Base-by-base conservation (phyloP, 2,113 vertebrate genomes). In the Campylomormyrus tamandua region DNA sequence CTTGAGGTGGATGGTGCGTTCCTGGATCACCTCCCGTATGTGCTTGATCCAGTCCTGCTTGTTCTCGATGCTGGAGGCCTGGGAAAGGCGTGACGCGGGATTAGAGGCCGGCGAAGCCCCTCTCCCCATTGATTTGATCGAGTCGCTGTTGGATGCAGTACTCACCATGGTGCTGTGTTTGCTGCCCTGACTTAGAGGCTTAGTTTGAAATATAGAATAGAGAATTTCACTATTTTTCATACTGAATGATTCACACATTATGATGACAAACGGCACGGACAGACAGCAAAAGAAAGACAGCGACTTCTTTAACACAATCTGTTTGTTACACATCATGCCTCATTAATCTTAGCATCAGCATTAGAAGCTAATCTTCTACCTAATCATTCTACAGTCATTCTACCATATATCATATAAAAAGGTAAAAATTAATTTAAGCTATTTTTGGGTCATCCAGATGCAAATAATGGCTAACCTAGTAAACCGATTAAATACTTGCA, bases 41-140 rank as follows among this genome's bases (percentile, higher is more conserved):
- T 99, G 98, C 92, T 99, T 99, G 93, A 99, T 99, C 98, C 98
- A 99, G 95, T 99, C 98, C 94, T 99, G 98, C 93, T 99, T 99
- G 95, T 99, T 99, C 93, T 99, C 98, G 85, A 99, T 98, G 93
- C 97, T 99, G 87, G 98, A 99, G 0, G 98, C 98, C 98, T 99
- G 93, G 87, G n/a, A n/a, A 42, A 3, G 5, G 84, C 46, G 49
- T 89, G 24, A 90, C 53, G 84, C 50, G 89, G 27, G 62, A 89
- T 83, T 52, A 83, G 11, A 48, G 17, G 89, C 85, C 90, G 50
- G 74, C 83, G 5, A 87, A 86, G 70, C 66, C 83, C 49, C 2
- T 50, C 85, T 84, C 93, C 92, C 92, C 91, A 92, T 91, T 93
- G 83, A 91, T 93, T 93, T 89, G 91, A 92, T 89, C 90, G 80